Evolutionary conservation across 2,888 invertebrate genomes (phyloP), one percentile per base, ranked within the genome.

Genomic region (Zeuzera pyrina): DNA sequence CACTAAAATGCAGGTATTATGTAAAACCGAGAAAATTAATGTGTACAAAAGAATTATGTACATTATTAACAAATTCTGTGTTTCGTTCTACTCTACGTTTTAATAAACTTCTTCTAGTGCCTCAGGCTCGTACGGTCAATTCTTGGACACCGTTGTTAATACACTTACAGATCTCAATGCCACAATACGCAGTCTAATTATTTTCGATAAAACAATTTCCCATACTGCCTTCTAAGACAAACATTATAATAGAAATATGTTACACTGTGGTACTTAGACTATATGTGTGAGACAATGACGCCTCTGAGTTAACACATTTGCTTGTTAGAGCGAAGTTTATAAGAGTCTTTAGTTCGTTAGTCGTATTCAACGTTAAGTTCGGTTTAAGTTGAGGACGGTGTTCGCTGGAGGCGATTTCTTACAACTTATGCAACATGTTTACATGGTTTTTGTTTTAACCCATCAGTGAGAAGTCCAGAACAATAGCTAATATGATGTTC

Each of bases 321-420:
- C 49, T 49, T 48, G 61, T 58, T 55, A 53, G 43, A 33, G 38
- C 41, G 31, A 65, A 67, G 55, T 71, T 66, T 63, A 59, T 57
- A 52, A 49, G 53, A 53, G 52, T 45, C 47, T 53, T 49, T 51
- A 23, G 29, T 33, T 29, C 29, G 28, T 23, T 11, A 15, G 29
- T 21, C 19, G 8, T 5, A 10, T 12, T 44, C 40, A 43, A 55
- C 48, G 56, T 51, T 44, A 46, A 55, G 55, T 55, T 52, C 43
- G 36, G 46, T 43, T 50, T 48, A 52, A 56, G 52, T 47, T 47
- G 47, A 52, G 51, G 47, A 13, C 42, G 39, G 41, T 48, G 52
- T 51, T 43, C 33, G 52, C 57, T 43, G 15, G 35, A 29, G 50
- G 56, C 52, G 36, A 8, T 25, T 29, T 28, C 35, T 35, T 40